Evolutionary conservation across 2,888 invertebrate genomes (phyloP), one percentile per base, ranked within the genome.

Genomic region (Xestia xanthographa): DNA sequence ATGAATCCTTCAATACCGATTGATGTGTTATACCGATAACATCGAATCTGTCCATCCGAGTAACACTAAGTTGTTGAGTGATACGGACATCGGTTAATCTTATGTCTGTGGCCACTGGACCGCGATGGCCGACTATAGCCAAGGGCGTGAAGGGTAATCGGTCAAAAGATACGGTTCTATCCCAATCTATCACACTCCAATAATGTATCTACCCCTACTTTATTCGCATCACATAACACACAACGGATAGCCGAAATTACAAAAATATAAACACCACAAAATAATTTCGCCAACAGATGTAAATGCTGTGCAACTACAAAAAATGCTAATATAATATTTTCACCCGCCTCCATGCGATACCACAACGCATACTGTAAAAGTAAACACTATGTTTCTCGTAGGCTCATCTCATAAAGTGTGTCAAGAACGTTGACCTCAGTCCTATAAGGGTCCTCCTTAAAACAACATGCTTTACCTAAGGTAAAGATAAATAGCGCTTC

Each of bases 401-500:
- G 86, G 75, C 83, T 87, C 83, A 75, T 84, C 82, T 87, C 87
- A 80, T 75, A 85, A 89, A 90, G 90, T 90, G 81, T 92, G 94
- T 94, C 93, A 94, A 95, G 94, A 90, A 84, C 93, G 81, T 89
- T 93, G 93, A 94, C 94, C 95, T 87, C 86, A 89, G 90, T 89
- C 89, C 89, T 86, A 87, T 89, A 90, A 90, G 90, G 92, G 90
- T 85, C 79, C 89, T 91, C 92, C 92, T 92, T 94, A 93, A 93
- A 93, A 94, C 92, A 94, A 95, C 93, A 93, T 90, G 90, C 89
- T 89, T 90, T 87, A 87, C 90, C 88, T 90, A 90, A 92, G 91
- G 91, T 91, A 92, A 94, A 95, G 92, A 92, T 91, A 95, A 95
- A 95, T 92, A 95, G 83, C 83, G 90, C 89, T 90, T 91, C 90